Percentiles rank a stretch among this genome's conserved stretches.
Conservation (phyloP, 1,140 invertebrate species). For the Drosophila gunungcola region DNA sequence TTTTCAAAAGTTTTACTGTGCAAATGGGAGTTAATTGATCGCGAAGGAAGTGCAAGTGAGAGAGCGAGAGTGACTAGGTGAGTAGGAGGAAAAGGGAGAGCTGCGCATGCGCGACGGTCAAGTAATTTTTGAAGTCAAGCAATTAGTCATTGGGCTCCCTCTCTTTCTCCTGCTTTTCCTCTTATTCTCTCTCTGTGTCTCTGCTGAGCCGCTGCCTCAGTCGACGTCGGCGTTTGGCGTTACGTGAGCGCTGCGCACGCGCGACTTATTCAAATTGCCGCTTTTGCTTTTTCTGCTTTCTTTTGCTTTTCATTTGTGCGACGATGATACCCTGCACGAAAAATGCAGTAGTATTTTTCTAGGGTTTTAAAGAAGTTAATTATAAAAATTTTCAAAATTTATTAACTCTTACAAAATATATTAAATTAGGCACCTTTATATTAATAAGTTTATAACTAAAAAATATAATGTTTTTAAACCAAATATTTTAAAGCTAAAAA, state of each 20-base stretch:
- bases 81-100: constrained; percentile 12
- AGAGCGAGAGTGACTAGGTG: constrained; percentile 6
- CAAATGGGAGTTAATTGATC: neutral
- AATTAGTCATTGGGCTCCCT: constrained; percentile 40
- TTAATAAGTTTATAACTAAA: too few relatives aligned
- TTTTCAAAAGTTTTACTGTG: neutral
- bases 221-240: constrained; percentile 33
- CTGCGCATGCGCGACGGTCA: constrained; percentile 48
- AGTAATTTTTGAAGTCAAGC: constrained; percentile 18
- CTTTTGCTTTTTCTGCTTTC: constrained; percentile 59
- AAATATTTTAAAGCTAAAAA: too few relatives aligned
- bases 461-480: too few relatives aligned
- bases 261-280: constrained; percentile 68
- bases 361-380: too few relatives aligned
- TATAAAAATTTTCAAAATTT: too few relatives aligned
- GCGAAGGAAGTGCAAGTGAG: constrained; percentile 20
- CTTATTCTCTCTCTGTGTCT: constrained; percentile 33
- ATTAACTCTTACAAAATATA: too few relatives aligned
- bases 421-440: too few relatives aligned
- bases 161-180: constrained; percentile 29
- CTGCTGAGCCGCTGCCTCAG: constrained; percentile 22
- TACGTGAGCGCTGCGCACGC: constrained; percentile 72
- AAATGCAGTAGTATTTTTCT: neutral
- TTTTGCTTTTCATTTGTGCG: constrained; percentile 49
- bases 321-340: constrained; percentile 2